These are phyloP conservation scores for Amphibalanus amphitrite DNA, from an alignment of 1,140 invertebrate species.

Conservation along the genomic window DNA sequence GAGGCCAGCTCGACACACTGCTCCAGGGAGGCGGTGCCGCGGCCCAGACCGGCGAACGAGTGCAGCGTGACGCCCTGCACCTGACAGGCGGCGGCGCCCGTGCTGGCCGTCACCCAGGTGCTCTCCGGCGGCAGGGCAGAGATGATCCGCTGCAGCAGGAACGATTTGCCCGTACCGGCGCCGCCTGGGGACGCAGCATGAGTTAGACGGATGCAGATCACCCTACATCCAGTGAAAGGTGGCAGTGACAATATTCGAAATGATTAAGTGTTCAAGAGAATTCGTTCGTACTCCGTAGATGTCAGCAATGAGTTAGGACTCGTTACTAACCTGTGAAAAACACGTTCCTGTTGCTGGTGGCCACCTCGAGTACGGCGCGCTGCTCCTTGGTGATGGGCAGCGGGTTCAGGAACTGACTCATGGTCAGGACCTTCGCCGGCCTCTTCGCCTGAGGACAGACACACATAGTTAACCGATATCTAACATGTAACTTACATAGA, in stretches of 20 bases:
- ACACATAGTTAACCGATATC: too few relatives aligned
- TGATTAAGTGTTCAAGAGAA: neutral
- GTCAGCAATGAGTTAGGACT: too few relatives aligned
- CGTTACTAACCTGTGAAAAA: conserved; percentile 77
- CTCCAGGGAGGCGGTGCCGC: conserved; percentile 50
- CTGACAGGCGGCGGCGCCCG: conserved; percentile 83
- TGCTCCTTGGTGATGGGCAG: conserved; percentile 51
- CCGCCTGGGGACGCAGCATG: conserved; percentile 37
- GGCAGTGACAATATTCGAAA: neutral
- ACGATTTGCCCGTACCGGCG: conserved; percentile 93
- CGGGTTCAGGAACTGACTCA: neutral
- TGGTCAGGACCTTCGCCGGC: neutral
- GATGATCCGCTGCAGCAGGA: conserved; percentile 63
- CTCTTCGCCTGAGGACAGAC: neutral
- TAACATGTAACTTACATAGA: too few relatives aligned
- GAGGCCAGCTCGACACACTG: conserved; percentile 52
- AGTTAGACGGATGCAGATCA: too few relatives aligned
- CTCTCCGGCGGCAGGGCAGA: conserved; percentile 69
- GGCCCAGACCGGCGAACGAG: conserved; percentile 72
- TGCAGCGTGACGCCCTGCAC: conserved; percentile 85
- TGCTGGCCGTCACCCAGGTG: conserved; percentile 79
- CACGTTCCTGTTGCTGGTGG: conserved; percentile 54
- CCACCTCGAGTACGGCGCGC: conserved; percentile 51
- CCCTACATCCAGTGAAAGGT: too few relatives aligned
- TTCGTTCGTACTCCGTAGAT: too few relatives aligned